phyloP scores from a whole-genome alignment of 2,888 invertebrate genomes.

The Acronicta aceris region DNA sequence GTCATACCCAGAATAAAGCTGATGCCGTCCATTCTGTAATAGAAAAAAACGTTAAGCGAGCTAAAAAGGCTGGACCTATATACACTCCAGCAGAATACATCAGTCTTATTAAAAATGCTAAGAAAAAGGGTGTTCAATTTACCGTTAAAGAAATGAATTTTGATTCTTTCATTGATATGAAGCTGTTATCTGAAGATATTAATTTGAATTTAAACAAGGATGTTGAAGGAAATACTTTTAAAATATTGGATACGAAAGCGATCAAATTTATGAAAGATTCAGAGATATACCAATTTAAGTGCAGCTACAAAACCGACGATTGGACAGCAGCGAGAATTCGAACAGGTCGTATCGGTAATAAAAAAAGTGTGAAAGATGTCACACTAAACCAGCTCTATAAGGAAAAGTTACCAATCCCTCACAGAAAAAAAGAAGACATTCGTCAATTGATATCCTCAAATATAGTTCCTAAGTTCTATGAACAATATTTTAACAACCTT shows the following conservation, averaged over 20 bases:
- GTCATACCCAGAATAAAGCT: conserved; percentile 47
- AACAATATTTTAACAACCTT: conserved; percentile 39
- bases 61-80: conserved; percentile 37
- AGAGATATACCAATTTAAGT: conserved; percentile 28
- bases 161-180: conserved; percentile 45
- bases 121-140: conserved; percentile 18
- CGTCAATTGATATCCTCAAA: conserved; percentile 40
- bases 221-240: conserved; percentile 31
- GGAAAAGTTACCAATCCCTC: conserved; percentile 34
- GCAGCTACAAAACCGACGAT: conserved; percentile 13
- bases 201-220: conserved; percentile 34
- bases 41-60: conserved; percentile 40
- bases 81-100: conserved; percentile 47
- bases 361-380: conserved; percentile 18
- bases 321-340: conserved; percentile 22
- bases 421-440: conserved; percentile 41
- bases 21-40: conserved; percentile 50
- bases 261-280: conserved; percentile 33
- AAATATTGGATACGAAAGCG: conserved; percentile 29
- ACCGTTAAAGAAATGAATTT: conserved; percentile 46
- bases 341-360: conserved; percentile 23
- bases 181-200: conserved; percentile 32
- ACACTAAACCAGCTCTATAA: conserved; percentile 21
- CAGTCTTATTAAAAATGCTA: conserved; percentile 42
- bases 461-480: conserved; percentile 44